Evolutionary conservation across 2,113 vertebrate genomes (phyloP), one percentile per base, ranked within the genome.

Genomic region (Spilogale gracilis): DNA sequence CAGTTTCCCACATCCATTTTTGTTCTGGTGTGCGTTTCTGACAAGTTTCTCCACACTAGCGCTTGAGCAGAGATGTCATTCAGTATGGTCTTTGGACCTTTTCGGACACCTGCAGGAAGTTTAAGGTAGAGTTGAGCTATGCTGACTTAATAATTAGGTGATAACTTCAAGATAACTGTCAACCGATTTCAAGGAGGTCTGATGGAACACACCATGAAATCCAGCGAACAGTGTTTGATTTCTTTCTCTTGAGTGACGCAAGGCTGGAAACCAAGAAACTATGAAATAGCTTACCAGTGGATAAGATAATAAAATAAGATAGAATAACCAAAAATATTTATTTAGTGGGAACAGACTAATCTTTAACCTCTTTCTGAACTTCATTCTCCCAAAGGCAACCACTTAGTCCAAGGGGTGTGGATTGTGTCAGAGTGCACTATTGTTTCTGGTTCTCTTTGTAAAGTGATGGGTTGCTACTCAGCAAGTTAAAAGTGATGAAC

Each of bases 401-500:
- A 48, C 43, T 94, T 65, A 84, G 65, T 60, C 82, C 65, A 54
- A n/a, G 50, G 67, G 69, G 54, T 43, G 58, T 61, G 93, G 79
- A 69, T 83, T 78, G 23, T 94, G 96, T 91, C 84, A 92, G 76
- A 95, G 84, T 80, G 96, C 81, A 23, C 87, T 65, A 10, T 96
- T 97, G 96, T 98, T 96, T 89, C 94, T 88, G 52, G 8, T 84
- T 79, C 69, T 95, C 63, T 76, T 83, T 91, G 95, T 92, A 30
- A 56, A 96, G 94, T 91, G 85, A 32, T 52, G 65, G 85, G 38
- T 90, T 94, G 92, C 88, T 65, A 93, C 91, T 98, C 83, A 93
- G 96, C 94, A 91, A 94, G 91, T 95, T 96, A 52, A 96, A 97
- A 97, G 94, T 96, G 97, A 96, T 98, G 97, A 95, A 96, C 74